phyloP scores from a whole-genome alignment of 2,797 vertebrate genomes.

The Avahi laniger region DNA sequence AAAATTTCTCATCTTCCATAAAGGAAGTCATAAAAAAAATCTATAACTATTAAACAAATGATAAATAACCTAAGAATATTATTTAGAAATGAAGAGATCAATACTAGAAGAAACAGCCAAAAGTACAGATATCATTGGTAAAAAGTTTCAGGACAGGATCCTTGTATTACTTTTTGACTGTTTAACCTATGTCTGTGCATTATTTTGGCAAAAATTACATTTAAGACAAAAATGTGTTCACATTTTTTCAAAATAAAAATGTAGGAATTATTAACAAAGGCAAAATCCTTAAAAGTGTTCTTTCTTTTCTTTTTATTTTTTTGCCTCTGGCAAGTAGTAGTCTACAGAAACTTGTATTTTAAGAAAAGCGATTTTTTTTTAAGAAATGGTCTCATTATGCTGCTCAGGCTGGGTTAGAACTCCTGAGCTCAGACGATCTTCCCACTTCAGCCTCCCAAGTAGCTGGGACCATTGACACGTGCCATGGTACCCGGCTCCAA shows the following conservation, averaged over 20 bases:
- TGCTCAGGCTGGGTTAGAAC: neutral
- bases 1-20: neutral
- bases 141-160: neutral
- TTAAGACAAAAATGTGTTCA: neutral
- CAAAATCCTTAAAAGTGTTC: neutral
- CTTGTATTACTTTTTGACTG: neutral
- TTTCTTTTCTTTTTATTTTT: neutral
- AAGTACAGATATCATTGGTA: neutral
- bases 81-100: neutral
- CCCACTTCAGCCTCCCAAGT: neutral
- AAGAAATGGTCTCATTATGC: neutral
- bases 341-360: neutral
- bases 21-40: neutral
- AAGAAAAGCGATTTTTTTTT: neutral
- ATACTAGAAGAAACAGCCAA: neutral
- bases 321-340: neutral
- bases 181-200: neutral
- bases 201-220: neutral
- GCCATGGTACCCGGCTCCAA: neutral
- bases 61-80: neutral
- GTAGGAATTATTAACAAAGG: neutral
- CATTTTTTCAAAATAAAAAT: slow-evolving; percentile 24
- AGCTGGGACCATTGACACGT: neutral
- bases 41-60: neutral
- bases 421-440: neutral